Conservation (phyloP, 2,888 invertebrate species). For the Galeruca laticollis region DNA sequence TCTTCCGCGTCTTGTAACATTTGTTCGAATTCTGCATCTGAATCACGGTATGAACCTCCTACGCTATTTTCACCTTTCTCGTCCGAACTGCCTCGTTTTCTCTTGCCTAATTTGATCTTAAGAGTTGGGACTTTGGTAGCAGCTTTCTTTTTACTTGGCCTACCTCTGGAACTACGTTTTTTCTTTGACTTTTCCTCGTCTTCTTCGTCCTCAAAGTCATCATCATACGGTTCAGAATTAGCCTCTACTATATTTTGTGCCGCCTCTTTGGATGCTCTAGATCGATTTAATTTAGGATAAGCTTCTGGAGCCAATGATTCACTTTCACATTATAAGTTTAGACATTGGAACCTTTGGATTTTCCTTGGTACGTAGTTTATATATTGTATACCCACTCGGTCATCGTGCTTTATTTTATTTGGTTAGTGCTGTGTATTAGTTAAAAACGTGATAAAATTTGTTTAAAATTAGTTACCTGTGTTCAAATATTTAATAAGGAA, state of each 20-base stretch:
- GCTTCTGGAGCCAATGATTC: constrained; percentile 67
- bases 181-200: constrained; percentile 73
- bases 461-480: constrained; percentile 23
- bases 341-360: constrained; percentile 92
- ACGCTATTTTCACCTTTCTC: constrained; percentile 84
- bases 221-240: constrained; percentile 67
- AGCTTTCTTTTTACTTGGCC: constrained; percentile 81
- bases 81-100: constrained; percentile 91
- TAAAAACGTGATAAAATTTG: constrained; percentile 17
- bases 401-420: constrained; percentile 29
- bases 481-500: constrained; percentile 60
- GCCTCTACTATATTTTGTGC: constrained; percentile 55
- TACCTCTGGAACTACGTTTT: constrained; percentile 76
- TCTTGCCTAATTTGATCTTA: constrained; percentile 94
- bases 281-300: constrained; percentile 69
- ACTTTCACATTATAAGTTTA: constrained; percentile 86
- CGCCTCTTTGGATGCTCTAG: constrained; percentile 69
- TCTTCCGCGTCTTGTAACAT: constrained; percentile 95
- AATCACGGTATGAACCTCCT: constrained; percentile 86
- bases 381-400: no score
- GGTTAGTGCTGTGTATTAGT: constrained; percentile 25
- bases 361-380: no score
- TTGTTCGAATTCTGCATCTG: constrained; percentile 98
- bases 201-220: constrained; percentile 82
- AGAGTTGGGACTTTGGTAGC: constrained; percentile 91